Percentiles rank a stretch among this genome's conserved stretches.
Conservation (phyloP, 2,113 vertebrate species). For the Poecile atricapillus region DNA sequence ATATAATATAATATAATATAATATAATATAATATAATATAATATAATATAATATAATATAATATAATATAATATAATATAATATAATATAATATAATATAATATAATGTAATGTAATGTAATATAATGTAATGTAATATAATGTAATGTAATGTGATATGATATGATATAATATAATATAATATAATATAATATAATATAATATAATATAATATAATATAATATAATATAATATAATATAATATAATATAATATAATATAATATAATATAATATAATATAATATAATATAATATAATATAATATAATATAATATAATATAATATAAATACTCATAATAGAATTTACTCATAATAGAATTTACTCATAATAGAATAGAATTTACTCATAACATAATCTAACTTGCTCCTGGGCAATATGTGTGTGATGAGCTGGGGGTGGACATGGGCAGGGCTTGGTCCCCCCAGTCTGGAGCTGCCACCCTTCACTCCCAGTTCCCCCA, state of each 20-base stretch:
- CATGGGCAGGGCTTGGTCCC: background rate
- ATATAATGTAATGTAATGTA: no score
- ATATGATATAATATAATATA: background rate
- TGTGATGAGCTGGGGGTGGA: accelerated
- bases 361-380: no score
- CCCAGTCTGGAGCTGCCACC: background rate
- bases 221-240: no score
- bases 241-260: background rate
- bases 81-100: no score
- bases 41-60: no score
- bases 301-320: background rate
- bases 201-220: background rate
- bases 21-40: no score
- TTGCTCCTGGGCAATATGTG: accelerated
- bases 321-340: no score
- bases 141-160: background rate
- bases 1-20: background rate
- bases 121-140: background rate
- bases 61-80: background rate
- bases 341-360: no score
- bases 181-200: no score
- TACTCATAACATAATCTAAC: no score
- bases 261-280: no score
- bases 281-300: no score
- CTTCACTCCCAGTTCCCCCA: background rate